phyloP scores from a whole-genome alignment of 2,888 invertebrate species.

The Caenorhabditis sp. region DNA sequence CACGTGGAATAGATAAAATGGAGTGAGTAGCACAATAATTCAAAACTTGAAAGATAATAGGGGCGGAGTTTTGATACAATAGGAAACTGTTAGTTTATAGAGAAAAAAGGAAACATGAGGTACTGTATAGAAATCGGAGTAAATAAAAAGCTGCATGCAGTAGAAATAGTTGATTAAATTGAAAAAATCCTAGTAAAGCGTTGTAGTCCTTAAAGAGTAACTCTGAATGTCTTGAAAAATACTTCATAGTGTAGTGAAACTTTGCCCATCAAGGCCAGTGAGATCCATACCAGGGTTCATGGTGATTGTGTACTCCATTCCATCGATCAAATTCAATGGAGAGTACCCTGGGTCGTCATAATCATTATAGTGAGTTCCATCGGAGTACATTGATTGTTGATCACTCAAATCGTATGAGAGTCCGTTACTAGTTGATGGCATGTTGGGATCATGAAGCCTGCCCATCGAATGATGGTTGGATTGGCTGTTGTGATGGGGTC shows the following conservation, averaged over 20 bases:
- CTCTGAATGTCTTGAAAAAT: too few species aligned
- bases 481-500: too few species aligned
- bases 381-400: background rate
- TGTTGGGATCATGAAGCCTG: background rate
- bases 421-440: background rate
- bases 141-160: too few species aligned
- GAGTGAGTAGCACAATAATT: too few species aligned
- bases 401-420: background rate
- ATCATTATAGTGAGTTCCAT: background rate
- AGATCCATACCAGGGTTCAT: background rate
- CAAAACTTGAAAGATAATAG: too few species aligned
- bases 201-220: background rate
- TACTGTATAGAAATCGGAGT: too few species aligned
- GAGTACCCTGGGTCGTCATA: background rate
- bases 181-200: background rate
- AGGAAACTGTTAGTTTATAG: too few species aligned
- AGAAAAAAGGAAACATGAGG: too few species aligned
- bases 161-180: too few species aligned
- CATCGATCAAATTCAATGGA: background rate
- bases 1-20: too few species aligned
- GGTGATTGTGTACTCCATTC: background rate
- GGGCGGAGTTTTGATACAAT: too few species aligned
- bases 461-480: too few species aligned
- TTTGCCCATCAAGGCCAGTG: constrained; percentile 4
- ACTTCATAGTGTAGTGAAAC: constrained; percentile 10